Evolutionary conservation across 1,140 invertebrate genomes (phyloP), one percentile per base, ranked within the genome.

Genomic region (Zaprionus tsacasi): DNA sequence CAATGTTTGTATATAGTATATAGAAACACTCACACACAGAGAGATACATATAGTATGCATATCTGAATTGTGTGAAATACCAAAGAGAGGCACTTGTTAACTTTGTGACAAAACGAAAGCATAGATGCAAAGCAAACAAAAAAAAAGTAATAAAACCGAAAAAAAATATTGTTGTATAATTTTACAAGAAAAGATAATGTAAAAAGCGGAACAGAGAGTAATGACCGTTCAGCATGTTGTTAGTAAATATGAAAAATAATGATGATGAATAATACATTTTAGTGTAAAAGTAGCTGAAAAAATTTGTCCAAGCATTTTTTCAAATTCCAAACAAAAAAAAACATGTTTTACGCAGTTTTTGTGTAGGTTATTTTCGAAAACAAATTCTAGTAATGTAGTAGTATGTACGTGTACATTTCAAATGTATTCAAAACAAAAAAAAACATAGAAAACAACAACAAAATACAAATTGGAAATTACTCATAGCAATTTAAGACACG

Each of bases 381-480:
- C 40, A 45, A 45, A 76, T 85, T 87, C 70, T 61, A 56, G 65
- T 69, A 74, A 57, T 67, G 7, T 8, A 35, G 13, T 67, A 11
- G 21, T 43, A 69, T 25, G 38, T 50, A 72, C 43, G 52, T 67
- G 76, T 65, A 85, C 83, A 89, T 89, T 88, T 83, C 66, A 88
- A 89, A 83, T 88, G 81, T 81, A 81, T 82, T 77, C 68, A 67
- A 75, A 71, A 30, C 7, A 52, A 60, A 69, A 70, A 13, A 13
- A 11, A 8, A 50, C 4, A 48, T 4, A 48, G 17, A 54, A 15
- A 48, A 5, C 5, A 45, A 45, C 2, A 17, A 33, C 5, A 3
- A 43, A 10, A 60, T 13, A 25, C 15, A 43, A 25, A 48, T 15
- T 11, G 45, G 3, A 50, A 25, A 50, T 50, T 50, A 50, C 45